Evolutionary conservation across 64 coral and sea anemone species (phyloP).

Genomic region (Montipora capricornis): DNA sequence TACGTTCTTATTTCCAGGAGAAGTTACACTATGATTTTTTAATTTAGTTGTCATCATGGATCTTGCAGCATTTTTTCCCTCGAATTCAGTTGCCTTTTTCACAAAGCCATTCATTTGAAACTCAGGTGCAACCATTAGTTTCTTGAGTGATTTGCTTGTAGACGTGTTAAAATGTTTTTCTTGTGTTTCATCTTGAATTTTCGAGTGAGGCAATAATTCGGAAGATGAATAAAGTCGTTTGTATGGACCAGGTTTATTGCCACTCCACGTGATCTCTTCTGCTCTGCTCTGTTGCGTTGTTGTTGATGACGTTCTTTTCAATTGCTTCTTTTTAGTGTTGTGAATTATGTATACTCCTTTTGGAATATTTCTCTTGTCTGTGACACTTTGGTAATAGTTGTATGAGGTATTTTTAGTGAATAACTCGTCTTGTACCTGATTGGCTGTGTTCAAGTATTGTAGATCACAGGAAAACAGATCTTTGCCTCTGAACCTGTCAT

Average conservation of each 20-base stretch:
- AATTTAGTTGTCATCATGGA: background rate
- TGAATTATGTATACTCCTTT: background rate
- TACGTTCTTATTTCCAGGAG: background rate
- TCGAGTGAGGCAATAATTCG: background rate
- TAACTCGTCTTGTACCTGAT: too few relatives aligned
- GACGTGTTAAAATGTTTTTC: background rate
- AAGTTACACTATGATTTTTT: background rate
- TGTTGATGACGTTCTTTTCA: background rate
- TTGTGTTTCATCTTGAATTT: background rate
- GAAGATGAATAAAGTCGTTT: background rate
- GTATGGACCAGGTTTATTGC: background rate
- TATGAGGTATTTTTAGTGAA: too few relatives aligned
- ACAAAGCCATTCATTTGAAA: too few relatives aligned
- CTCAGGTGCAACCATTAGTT: too few relatives aligned
- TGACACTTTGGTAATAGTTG: background rate
- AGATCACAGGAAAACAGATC: too few relatives aligned
- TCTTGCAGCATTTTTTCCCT: background rate
- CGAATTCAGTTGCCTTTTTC: too few relatives aligned
- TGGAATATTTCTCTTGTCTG: background rate
- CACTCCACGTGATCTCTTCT: too few relatives aligned
- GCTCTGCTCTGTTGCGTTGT: too few relatives aligned
- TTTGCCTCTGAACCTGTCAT: too few relatives aligned
- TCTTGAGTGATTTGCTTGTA: background rate
- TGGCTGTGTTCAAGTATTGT: too few relatives aligned
- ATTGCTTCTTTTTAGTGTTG: background rate